A percentile compares a stretch with the other conserved stretches of the same genome.
Evolutionary conservation across 2,797 vertebrate genomes (phyloP).

Genomic region (Parotocinclus haroldoi): DNA sequence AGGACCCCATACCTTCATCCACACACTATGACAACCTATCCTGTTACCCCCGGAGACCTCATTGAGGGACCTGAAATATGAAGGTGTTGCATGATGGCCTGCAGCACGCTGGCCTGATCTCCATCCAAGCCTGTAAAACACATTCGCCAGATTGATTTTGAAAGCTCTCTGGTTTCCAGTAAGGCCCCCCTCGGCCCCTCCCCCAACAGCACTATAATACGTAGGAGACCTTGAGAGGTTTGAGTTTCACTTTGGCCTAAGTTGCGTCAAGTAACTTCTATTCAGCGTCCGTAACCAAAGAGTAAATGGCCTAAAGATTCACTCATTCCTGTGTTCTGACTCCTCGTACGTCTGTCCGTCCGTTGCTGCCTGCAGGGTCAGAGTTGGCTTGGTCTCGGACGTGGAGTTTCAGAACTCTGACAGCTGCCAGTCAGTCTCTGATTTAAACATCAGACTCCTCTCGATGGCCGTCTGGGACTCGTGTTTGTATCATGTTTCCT

Average conservation of each 20-base stretch:
- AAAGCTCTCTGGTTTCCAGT: slow-evolving; percentile 39
- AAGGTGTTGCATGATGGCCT: slow-evolving; percentile 39
- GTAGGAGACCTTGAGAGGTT: slow-evolving; percentile 43
- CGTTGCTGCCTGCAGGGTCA: slow-evolving; percentile 27
- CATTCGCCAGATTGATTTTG: slow-evolving; percentile 45
- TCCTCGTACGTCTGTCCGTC: slow-evolving; percentile 15
- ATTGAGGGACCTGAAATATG: slow-evolving; percentile 36
- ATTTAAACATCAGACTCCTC: slow-evolving; percentile 29
- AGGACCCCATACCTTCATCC: background rate
- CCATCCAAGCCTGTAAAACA: slow-evolving; percentile 38
- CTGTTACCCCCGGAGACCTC: slow-evolving; percentile 36
- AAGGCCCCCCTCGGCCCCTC: slow-evolving; percentile 8
- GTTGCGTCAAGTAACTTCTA: slow-evolving; percentile 8
- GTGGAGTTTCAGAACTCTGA: slow-evolving; percentile 28
- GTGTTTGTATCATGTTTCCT: slow-evolving; percentile 34
- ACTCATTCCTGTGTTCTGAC: slow-evolving; percentile 42
- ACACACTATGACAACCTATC: slow-evolving; percentile 15
- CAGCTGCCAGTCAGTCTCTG: slow-evolving; percentile 28
- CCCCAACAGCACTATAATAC: slow-evolving; percentile 29
- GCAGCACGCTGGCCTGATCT: slow-evolving; percentile 27
- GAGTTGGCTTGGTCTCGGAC: slow-evolving; percentile 21
- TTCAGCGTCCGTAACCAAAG: slow-evolving; percentile 22
- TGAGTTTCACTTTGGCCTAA: slow-evolving; percentile 36
- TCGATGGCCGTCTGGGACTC: slow-evolving; percentile 21
- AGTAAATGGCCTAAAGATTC: slow-evolving; percentile 42